Conservation (phyloP, 2,888 invertebrate genomes). For the Eupithecia dodoneata region DNA sequence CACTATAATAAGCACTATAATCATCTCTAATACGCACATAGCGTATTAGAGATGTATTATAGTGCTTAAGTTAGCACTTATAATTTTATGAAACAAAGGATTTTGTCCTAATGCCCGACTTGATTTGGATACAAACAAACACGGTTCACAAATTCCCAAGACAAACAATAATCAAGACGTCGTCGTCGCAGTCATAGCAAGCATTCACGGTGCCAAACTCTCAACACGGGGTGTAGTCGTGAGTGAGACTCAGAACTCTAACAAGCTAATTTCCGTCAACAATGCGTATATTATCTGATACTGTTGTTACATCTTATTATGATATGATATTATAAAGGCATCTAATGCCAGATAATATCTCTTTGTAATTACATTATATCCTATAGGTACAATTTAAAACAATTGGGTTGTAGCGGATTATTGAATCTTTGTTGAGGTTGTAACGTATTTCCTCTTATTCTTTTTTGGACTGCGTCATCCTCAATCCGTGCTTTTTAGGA, state of each 20-base stretch:
- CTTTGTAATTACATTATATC: neutral
- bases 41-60: too few species aligned
- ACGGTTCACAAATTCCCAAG: neutral
- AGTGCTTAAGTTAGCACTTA: too few species aligned
- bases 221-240: neutral
- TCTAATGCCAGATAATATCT: neutral
- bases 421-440: neutral
- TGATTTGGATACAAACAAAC: neutral
- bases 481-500: too few species aligned
- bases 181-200: neutral
- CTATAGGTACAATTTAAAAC: neutral
- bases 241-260: neutral
- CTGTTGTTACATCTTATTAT: neutral
- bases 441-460: neutral
- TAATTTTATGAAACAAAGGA: neutral
- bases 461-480: too few species aligned
- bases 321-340: neutral
- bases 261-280: neutral
- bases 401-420: neutral
- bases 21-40: too few species aligned
- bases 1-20: too few species aligned
- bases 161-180: constrained; percentile 3
- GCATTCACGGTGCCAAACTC: neutral
- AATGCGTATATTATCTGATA: constrained; percentile 1
- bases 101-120: neutral